Evolutionary conservation across 1,140 invertebrate genomes (phyloP).

Genomic region (Eumeta japonica): DNA sequence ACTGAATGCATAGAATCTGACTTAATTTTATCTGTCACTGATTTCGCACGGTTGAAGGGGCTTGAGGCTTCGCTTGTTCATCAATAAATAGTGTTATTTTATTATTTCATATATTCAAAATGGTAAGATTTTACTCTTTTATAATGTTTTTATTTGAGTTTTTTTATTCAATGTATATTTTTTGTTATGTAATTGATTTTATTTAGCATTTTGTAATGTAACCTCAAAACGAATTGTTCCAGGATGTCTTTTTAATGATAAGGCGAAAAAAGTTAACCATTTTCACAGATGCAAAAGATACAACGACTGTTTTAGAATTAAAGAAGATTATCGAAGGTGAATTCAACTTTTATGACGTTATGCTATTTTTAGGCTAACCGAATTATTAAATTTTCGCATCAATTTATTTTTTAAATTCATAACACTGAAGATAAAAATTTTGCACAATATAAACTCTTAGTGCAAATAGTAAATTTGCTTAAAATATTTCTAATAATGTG

Average conservation of each 20-base stretch:
- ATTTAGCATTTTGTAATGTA: conserved; percentile 20
- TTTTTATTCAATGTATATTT: neutral
- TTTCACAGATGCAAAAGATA: conserved; percentile 98
- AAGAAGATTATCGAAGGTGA: conserved; percentile 96
- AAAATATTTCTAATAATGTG: no score
- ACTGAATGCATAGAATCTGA: no score
- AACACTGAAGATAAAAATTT: no score
- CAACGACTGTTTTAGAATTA: conserved; percentile 87
- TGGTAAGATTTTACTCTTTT: neutral
- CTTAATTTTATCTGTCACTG: no score
- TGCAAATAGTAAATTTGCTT: no score
- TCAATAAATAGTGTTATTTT: no score
- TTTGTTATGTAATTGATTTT: neutral
- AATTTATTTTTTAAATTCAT: no score
- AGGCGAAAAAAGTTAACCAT: conserved; percentile 94
- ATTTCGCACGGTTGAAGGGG: no score
- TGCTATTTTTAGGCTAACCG: conserved; percentile 55
- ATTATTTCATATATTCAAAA: neutral
- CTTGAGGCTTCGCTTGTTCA: no score
- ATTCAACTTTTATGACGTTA: conserved; percentile 24
- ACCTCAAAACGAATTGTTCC: conserved; percentile 56
- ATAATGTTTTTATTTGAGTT: neutral
- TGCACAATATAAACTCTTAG: no score
- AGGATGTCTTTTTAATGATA: conserved; percentile 98
- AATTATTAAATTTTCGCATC: no score